phyloP scores from a whole-genome alignment of 2,797 vertebrate species.

The Manis crassicaudata region DNA sequence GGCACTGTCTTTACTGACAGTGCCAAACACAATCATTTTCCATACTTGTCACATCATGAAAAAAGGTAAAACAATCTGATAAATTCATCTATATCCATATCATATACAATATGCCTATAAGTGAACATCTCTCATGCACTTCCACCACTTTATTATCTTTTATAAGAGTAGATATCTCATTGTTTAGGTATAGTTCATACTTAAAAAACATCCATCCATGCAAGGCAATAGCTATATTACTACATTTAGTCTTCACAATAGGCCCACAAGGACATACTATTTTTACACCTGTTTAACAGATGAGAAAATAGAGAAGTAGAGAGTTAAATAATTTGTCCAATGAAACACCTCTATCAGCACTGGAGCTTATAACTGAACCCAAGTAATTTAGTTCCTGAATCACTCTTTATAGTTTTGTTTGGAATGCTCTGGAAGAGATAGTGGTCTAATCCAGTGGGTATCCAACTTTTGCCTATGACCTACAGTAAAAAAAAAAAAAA shows the following conservation, averaged over 20 bases:
- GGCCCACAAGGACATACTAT: background rate
- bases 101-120: background rate
- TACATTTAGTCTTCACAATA: background rate
- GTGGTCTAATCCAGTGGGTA: background rate
- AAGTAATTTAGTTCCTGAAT: background rate
- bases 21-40: background rate
- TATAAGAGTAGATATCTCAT: background rate
- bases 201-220: background rate
- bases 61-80: background rate
- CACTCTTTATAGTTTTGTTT: background rate
- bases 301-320: background rate
- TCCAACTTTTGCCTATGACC: background rate
- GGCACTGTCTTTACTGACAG: background rate
- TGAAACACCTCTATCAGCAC: background rate
- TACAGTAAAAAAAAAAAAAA: background rate
- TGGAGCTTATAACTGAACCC: background rate
- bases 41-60: background rate
- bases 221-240: background rate
- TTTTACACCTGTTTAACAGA: slow-evolving; percentile 29
- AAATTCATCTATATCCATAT: background rate
- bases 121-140: background rate
- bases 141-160: background rate
- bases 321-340: background rate
- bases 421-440: background rate
- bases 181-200: background rate